Base-by-base conservation (phyloP, 2,113 vertebrate genomes). In the Nibea albiflora region DNA sequence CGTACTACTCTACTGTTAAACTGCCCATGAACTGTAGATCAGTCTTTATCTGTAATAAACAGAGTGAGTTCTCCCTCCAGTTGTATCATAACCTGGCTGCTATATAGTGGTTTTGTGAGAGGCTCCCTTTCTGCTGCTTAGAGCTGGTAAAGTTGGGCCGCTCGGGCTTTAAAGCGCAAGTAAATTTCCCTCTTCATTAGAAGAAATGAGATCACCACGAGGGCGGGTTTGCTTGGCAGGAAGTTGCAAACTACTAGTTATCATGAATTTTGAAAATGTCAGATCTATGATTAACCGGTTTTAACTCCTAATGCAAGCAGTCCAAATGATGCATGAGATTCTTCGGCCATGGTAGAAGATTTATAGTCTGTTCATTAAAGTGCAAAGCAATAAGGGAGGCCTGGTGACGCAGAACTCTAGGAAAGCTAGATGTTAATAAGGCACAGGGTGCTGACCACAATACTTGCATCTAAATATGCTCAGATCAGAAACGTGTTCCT, bases 21-120 rank as follows among this genome's bases (percentile, higher is more conserved):
- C n/a, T 8, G 73, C 58, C 31, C 52, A 53, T 70, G 66, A 69
- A 77, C 64, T 64, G 57, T 66, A 67, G 57, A 73, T 84, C 19
- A 17, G 2, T 22, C 7, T 46, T 1, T 76, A 63, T 80, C 79
- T 74, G 2, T 50, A 7, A 69, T 54, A 20, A 49, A 47, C 49
- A 47, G 44, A 73, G 20, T 17, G 26, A 39, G 53, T 19, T 49
- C 26, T 39, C 57, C 19, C 62, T 35, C 39, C 11, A 9, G 35
- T 39, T 39, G 35, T 39, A 39, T 39, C 35, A 39, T 8, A 39
- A 39, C 35, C 35, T 39, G 35, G 35, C 35, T 39, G 35, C 35
- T 2, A 39, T 39, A 39, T 8, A 39, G 3, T 22, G 12, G 8
- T 28, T 19, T 26, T 44, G 9, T 44, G 1, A 26, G 28, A 74